Conservation (phyloP, 2,797 vertebrate genomes). For the Moxostoma hubbsi region DNA sequence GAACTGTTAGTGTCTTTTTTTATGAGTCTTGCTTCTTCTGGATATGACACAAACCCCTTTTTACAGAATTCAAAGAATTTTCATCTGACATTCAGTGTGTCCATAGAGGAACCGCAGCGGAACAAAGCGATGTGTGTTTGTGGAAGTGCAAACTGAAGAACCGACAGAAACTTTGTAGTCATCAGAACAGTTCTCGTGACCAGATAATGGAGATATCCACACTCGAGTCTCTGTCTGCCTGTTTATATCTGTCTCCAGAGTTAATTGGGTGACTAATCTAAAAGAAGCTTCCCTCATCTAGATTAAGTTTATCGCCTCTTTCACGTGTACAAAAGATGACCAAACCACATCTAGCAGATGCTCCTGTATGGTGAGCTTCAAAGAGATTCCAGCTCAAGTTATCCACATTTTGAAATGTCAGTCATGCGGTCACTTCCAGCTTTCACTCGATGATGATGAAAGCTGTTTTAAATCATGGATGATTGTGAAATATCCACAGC, state of each 20-base stretch:
- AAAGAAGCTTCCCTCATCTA: conserved; percentile 44
- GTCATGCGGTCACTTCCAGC: not conserved
- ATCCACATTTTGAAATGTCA: conserved; percentile 18
- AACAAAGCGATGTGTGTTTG: conserved; percentile 64
- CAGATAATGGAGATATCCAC: conserved; percentile 54
- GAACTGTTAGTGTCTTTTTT: conserved; percentile 30
- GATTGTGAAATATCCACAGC: conserved; percentile 55
- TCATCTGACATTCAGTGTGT: conserved; percentile 56
- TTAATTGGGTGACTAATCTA: conserved; percentile 42
- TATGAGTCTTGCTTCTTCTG: conserved; percentile 52
- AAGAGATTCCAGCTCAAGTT: not conserved
- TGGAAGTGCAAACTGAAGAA: conserved; percentile 62
- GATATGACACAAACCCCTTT: conserved; percentile 25
- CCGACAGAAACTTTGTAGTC: conserved; percentile 68
- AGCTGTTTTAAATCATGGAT: conserved; percentile 10
- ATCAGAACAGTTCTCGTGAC: conserved; percentile 78
- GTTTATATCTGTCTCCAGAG: conserved; percentile 57
- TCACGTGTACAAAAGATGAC: conserved; percentile 17
- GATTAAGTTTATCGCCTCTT: conserved; percentile 34
- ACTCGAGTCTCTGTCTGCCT: conserved; percentile 71
- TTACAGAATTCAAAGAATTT: conserved; percentile 53
- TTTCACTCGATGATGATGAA: not conserved
- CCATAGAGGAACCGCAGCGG: conserved; percentile 50
- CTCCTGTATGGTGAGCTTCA: conserved; percentile 23
- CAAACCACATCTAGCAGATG: conserved; percentile 18